Conservation (phyloP, 2,888 invertebrate genomes). For the Scrobipalpa costella region DNA sequence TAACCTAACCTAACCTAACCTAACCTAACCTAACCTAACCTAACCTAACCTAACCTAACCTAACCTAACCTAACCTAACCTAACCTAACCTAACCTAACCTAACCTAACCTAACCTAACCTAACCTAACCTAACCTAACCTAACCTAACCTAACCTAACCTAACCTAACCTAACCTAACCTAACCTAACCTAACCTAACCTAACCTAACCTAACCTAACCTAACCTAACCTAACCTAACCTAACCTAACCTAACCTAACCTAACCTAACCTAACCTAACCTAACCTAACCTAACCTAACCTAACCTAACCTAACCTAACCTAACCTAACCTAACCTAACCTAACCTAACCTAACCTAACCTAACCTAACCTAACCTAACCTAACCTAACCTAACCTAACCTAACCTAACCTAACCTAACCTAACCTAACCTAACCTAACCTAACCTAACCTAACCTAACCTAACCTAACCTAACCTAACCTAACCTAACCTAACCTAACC, state of each 20-base stretch:
- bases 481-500: slow-evolving; percentile 8
- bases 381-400: slow-evolving; percentile 15
- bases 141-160: slow-evolving; percentile 25
- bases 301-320: slow-evolving; percentile 19
- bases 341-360: slow-evolving; percentile 20
- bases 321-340: slow-evolving; percentile 16
- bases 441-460: slow-evolving; percentile 15
- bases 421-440: slow-evolving; percentile 19
- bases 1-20: slow-evolving; percentile 26
- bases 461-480: slow-evolving; percentile 20
- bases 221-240: slow-evolving; percentile 12
- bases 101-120: slow-evolving; percentile 24
- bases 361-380: slow-evolving; percentile 17
- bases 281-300: slow-evolving; percentile 19
- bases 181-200: background rate
- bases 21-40: slow-evolving; percentile 24
- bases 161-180: slow-evolving; percentile 23
- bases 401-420: slow-evolving; percentile 19
- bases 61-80: slow-evolving; percentile 18
- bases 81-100: slow-evolving; percentile 24
- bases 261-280: slow-evolving; percentile 19
- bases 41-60: slow-evolving; percentile 21
- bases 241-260: slow-evolving; percentile 11
- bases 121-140: slow-evolving; percentile 26
- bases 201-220: slow-evolving; percentile 3